A percentile compares a stretch with the other conserved stretches of the same genome.
These are phyloP conservation scores for Sinotaia quadrata DNA, from an alignment of 2,888 invertebrate species.

Conservation along the genomic window DNA sequence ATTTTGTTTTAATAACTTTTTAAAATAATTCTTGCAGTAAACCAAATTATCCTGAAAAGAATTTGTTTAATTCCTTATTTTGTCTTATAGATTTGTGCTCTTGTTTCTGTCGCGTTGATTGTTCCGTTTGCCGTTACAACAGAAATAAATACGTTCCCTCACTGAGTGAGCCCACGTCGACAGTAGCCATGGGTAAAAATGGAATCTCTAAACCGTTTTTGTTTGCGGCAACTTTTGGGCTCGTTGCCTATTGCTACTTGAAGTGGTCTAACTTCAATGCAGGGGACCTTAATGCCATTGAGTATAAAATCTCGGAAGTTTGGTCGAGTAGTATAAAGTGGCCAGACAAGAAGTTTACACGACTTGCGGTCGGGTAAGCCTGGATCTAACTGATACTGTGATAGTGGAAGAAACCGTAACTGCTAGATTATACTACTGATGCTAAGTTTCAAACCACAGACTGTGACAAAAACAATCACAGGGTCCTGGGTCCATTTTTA, in stretches of 20 bases:
- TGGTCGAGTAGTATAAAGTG: slow-evolving; percentile 40
- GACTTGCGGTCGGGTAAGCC: slow-evolving; percentile 47
- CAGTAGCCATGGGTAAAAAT: background rate
- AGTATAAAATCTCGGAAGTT: slow-evolving; percentile 33
- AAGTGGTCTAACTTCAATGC: slow-evolving; percentile 18
- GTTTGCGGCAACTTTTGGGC: slow-evolving; percentile 34
- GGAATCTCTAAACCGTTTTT: slow-evolving; percentile 40
- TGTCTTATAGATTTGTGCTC: no score
- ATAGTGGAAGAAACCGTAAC: no score
- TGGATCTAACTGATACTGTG: no score
- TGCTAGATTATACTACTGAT: no score
- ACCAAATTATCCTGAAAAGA: no score
- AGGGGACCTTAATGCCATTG: slow-evolving; percentile 22
- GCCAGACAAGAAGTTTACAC: slow-evolving; percentile 40
- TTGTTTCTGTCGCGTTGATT: background rate
- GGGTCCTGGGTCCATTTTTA: no score
- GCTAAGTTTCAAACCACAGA: no score
- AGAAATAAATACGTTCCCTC: no score
- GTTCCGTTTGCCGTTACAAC: background rate
- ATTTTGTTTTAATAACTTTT: no score
- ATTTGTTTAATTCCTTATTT: no score
- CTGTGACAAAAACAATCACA: no score
- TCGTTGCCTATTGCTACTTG: slow-evolving; percentile 39
- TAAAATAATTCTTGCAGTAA: no score
- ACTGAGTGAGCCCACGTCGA: slow-evolving; percentile 18